Percentiles rank a stretch among this genome's conserved stretches.
Evolutionary conservation across 1,140 invertebrate species (phyloP).

Genomic region (Leptopilina clavipes): DNA sequence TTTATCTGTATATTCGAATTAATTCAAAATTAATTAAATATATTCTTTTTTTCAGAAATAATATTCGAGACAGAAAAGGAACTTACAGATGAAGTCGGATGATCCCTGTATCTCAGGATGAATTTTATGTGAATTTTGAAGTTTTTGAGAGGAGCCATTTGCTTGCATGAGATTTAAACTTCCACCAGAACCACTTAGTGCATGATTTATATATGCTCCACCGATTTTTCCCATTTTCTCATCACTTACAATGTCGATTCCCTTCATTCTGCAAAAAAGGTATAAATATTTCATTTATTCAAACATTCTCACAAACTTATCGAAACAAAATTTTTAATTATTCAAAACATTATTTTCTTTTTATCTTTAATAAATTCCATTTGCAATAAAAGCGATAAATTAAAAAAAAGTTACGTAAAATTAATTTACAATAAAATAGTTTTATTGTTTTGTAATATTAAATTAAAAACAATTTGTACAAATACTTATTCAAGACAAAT

Average conservation of each 20-base stretch:
- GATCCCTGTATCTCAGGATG: constrained; percentile 69
- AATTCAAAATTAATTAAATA: background rate
- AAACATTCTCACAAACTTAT: background rate
- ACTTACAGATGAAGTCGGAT: constrained; percentile 74
- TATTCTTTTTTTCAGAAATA: background rate
- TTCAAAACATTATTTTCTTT: no score
- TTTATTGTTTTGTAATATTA: no score
- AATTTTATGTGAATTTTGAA: constrained; percentile 49
- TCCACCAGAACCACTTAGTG: constrained; percentile 62
- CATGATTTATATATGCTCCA: constrained; percentile 70
- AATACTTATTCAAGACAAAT: no score
- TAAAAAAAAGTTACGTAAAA: no score
- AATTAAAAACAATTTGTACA: no score
- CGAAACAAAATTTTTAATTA: background rate
- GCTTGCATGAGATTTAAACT: constrained; percentile 57
- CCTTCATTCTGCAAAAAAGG: constrained; percentile 59
- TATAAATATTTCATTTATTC: background rate
- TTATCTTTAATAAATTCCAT: no score
- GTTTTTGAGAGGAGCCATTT: constrained; percentile 47
- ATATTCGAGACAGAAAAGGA: background rate
- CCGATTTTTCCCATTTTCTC: constrained; percentile 44
- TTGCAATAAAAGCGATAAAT: no score
- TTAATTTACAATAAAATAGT: no score
- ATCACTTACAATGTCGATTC: constrained; percentile 42
- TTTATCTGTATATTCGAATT: background rate